These are phyloP conservation scores for Pardosa pseudoannulata DNA, from an alignment of 2,888 invertebrate genomes.

Conservation along the genomic window DNA sequence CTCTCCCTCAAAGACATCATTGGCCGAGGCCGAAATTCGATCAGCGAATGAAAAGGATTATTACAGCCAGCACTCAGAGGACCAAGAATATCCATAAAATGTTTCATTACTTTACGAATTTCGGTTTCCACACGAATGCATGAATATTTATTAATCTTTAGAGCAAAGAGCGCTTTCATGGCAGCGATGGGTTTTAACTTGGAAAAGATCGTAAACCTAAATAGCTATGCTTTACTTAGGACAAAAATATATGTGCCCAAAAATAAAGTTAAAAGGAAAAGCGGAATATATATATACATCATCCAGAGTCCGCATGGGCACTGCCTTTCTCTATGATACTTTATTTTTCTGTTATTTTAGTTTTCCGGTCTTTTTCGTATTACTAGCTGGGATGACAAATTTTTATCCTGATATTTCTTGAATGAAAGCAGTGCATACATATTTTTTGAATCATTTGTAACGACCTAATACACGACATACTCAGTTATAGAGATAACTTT, in stretches of 20 bases:
- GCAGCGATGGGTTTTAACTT: conserved; percentile 65
- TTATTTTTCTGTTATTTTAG: conserved; percentile 28
- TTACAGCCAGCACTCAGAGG: conserved; percentile 65
- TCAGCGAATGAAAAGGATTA: conserved; percentile 71
- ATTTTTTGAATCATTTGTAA: conserved; percentile 55
- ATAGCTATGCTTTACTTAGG: conserved; percentile 62
- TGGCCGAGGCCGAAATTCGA: conserved; percentile 63
- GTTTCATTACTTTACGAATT: conserved; percentile 71
- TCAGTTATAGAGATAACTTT: conserved; percentile 29
- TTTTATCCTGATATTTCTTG: conserved; percentile 10
- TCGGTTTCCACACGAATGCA: conserved; percentile 69
- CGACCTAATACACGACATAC: conserved; percentile 29
- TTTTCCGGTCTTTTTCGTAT: conserved; percentile 33
- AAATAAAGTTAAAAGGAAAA: conserved; percentile 35
- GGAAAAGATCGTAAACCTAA: conserved; percentile 71
- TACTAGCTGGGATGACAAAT: conserved; percentile 13
- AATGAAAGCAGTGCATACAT: conserved; percentile 35
- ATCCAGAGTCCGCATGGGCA: conserved; percentile 4
- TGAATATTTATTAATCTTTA: conserved; percentile 71
- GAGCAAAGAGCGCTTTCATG: conserved; percentile 68
- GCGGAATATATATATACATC: conserved; percentile 36
- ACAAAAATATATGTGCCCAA: conserved; percentile 39
- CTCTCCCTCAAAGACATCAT: conserved; percentile 53
- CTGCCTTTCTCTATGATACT: conserved; percentile 14
- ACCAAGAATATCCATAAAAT: conserved; percentile 71